Base-by-base conservation (phyloP, 2,797 vertebrate species). In the Ara ararauna region DNA sequence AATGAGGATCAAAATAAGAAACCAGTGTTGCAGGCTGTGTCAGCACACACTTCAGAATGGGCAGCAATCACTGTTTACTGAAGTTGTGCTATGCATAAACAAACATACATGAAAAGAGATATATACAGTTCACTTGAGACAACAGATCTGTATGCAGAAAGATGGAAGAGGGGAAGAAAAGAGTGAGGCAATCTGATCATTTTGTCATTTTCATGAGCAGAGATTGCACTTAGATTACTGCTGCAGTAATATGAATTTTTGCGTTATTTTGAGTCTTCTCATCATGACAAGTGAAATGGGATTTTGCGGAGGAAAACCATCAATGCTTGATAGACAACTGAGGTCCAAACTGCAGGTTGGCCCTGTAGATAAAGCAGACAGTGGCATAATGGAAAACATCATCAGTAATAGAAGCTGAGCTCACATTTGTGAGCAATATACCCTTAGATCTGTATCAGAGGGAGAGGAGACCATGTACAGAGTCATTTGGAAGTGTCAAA, bases 51-150 rank as follows among this genome's bases (percentile, higher is more conserved):
- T 34, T 19, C 68, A 54, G 40, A 47, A 79, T 0, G 1, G 38
- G 53, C 27, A 74, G 40, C 17, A 54, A 26, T 21, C 19, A 6
- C 29, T 60, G 32, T 11, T 61, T 72, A 14, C 79, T 12, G 4
- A 10, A 42, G 17, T 2, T 48, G 11, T 67, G 30, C 10, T 27
- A 1, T 47, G 20, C 23, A 27, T 62, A 66, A 96, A 42, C 40
- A 90, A 22, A 48, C 11, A 32, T 10, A 38, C 23, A 11, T 7
- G 7, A 54, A 54, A 70, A 50, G 21, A 36, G 16, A 47, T 11
- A 15, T 3, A 20, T 5, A 26, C 0, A 1, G 10, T 40, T 20
- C 30, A 27, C 30, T 4, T 45, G 71, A 89, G 45, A 58, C 8
- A 87, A 27, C 5, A 47, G 21, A 17, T 7, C 4, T 21, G 36